Evolutionary conservation across 2,888 invertebrate species (phyloP), one percentile per base, ranked within the genome.

Genomic region (Melikaiella ostensackeni): DNA sequence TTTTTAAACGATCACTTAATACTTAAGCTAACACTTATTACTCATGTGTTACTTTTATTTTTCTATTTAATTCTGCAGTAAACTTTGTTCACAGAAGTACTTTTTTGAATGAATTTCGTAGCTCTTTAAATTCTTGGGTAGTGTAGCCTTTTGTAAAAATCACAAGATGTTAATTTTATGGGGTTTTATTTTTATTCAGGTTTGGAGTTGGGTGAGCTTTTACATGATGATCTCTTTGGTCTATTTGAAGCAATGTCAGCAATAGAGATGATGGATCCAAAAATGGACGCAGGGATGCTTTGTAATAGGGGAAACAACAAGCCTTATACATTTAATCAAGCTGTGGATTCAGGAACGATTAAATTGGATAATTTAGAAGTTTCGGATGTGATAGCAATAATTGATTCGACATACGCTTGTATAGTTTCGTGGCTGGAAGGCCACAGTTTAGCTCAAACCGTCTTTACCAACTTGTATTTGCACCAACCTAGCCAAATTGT

Each of bases 201-300:
- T 88, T 92, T 99, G 79, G 93, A 96, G 86, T 93, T 98, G 74
- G 99, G 99, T 3, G 98, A 99, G 91, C 92, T 99, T 46, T 92
- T 98, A 9, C 98, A 98, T 88, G 98, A 98, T 93, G 96, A 97
- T 75, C 92, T 96, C 27, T 98, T 96, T 93, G 97, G 98, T 4
- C 93, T 99, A 57, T 98, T 98, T 92, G 99, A 99, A 91, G 99
- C 99, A 0, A 99, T 99, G 99, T 98, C 99, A 0, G 99, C 99
- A 0, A 99, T 99, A 86, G 99, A 99, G 92, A 98, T 99, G 97
- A 99, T 99, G 99, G 99, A 99, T 91, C 99, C 99, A 0, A 99
- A 99, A 93, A 99, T 99, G 99, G 99, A 99, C 93, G 98, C 98
- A 1, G 99, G 99, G 8, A 98, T 99, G 98, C 93, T 97, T 82